Conservation (phyloP, 2,888 invertebrate species). For the Drosophila cyrtoloma region DNA sequence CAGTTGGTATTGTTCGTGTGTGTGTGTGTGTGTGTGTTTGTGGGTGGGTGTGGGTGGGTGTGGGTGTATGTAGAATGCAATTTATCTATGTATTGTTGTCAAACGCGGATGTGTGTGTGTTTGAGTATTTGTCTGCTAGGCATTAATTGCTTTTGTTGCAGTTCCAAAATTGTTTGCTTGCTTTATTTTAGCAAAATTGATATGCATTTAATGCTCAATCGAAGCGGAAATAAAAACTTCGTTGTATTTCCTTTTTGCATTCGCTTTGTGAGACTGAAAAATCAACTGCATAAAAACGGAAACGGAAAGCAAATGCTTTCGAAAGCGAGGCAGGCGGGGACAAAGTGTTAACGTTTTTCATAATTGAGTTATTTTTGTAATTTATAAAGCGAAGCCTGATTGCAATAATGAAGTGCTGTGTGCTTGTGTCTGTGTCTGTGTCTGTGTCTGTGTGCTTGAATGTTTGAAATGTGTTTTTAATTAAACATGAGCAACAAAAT, state of each 20-base stretch:
- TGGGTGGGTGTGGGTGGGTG: background rate
- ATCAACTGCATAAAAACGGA: conserved; percentile 57
- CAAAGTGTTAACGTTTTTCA: conserved; percentile 36
- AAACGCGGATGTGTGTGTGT: background rate
- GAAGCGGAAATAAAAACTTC: conserved; percentile 71
- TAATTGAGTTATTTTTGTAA: conserved; percentile 74
- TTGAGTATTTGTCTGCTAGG: conserved; percentile 49
- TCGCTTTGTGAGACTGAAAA: conserved; percentile 39
- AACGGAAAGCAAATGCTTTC: conserved; percentile 70
- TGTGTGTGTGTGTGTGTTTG: background rate
- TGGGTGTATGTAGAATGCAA: conserved; percentile 15
- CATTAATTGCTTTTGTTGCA: conserved; percentile 75
- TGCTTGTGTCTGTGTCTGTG: background rate
- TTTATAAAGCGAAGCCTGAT: conserved; percentile 57
- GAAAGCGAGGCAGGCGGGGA: background rate
- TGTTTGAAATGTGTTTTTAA: conserved; percentile 70
- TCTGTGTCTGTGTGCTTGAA: conserved; percentile 40
- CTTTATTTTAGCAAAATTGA: conserved; percentile 58
- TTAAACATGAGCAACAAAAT: conserved; percentile 70
- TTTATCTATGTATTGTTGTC: conserved; percentile 26
- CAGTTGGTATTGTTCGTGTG: conserved; percentile 46
- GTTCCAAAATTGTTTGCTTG: conserved; percentile 47
- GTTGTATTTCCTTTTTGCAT: conserved; percentile 16
- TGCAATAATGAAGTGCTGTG: conserved; percentile 64
- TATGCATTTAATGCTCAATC: conserved; percentile 74